phyloP scores from a whole-genome alignment of 2,888 invertebrate species.

The Laothoe populi region DNA sequence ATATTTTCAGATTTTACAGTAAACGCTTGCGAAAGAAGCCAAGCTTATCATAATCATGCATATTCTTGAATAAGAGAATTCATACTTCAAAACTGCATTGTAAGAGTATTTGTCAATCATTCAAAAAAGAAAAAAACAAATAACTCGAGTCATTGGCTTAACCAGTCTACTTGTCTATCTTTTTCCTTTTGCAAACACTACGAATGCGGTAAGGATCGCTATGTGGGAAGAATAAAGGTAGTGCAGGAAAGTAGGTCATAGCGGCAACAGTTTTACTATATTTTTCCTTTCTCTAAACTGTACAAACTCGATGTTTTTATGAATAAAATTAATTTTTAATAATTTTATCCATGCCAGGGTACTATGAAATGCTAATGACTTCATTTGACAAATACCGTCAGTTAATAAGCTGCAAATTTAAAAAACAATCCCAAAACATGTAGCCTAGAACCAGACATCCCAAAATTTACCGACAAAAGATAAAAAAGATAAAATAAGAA shows the following conservation, averaged over 20 bases:
- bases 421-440: slow-evolving; percentile 20
- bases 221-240: slow-evolving; percentile 51
- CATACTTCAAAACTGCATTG: background rate
- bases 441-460: slow-evolving; percentile 16
- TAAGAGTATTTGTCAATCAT: background rate
- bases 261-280: slow-evolving; percentile 76
- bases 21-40: slow-evolving; percentile 19
- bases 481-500: slow-evolving; percentile 5
- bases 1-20: background rate
- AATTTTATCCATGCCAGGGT: slow-evolving; percentile 54
- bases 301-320: slow-evolving; percentile 75
- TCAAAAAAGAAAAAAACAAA: background rate
- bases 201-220: slow-evolving; percentile 34
- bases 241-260: slow-evolving; percentile 59
- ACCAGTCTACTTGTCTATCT: slow-evolving; percentile 16
- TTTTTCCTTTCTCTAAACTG: slow-evolving; percentile 69
- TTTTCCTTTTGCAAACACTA: slow-evolving; percentile 3
- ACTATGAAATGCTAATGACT: slow-evolving; percentile 64
- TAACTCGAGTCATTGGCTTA: background rate
- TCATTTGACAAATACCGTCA: slow-evolving; percentile 7
- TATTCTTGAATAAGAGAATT: slow-evolving; percentile 16
- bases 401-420: slow-evolving; percentile 22
- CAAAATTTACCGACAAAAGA: slow-evolving; percentile 10
- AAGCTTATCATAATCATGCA: slow-evolving; percentile 18
- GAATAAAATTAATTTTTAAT: slow-evolving; percentile 44